Evolutionary conservation across 2,888 invertebrate species (phyloP), one percentile per base, ranked within the genome.

Genomic region (Philaethria dido): DNA sequence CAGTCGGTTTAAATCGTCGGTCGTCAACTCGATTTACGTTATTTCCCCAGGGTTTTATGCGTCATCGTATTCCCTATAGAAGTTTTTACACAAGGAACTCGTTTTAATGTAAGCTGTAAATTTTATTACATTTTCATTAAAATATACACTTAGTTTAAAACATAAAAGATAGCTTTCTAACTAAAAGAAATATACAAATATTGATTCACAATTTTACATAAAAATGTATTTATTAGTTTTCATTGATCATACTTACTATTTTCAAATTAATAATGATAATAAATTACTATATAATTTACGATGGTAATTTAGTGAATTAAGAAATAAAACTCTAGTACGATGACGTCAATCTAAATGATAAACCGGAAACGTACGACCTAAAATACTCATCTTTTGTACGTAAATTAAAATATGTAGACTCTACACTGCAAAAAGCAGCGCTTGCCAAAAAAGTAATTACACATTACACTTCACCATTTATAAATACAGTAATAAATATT

Each of bases 21-120:
- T 79, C 83, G 75, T 78, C 79, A 80, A 80, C 75, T 76, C 80
- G 78, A 82, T 86, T 84, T 80, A 75, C 78, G 62, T 66, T 64
- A 60, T 65, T 65, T 65, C 65, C 60, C 50, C 22, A 50, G 60
- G 60, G 65, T 6, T 60, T 60, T 65, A 60, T 63, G 48, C 45
- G 57, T 48, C 42, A 48, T 48, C 42, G 25, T 50, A 42, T 59
- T 50, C 47, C 48, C 64, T 64, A 48, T 29, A 55, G 55, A 22
- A 59, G 14, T 48, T 59, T 64, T 50, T 50, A 42, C 14, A 64
- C 25, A 29, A 50, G 18, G 50, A 48, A 50, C 25, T 44, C 50
- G 36, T 50, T 59, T 59, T 44, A 50, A 65, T 42, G 20, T 44
- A 44, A 22, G 36, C 45, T 50, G 16, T 50, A 64, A 42, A 64